These are phyloP conservation scores for Scylla paramamosain DNA, from an alignment of 1,140 invertebrate genomes.

Conservation along the genomic window DNA sequence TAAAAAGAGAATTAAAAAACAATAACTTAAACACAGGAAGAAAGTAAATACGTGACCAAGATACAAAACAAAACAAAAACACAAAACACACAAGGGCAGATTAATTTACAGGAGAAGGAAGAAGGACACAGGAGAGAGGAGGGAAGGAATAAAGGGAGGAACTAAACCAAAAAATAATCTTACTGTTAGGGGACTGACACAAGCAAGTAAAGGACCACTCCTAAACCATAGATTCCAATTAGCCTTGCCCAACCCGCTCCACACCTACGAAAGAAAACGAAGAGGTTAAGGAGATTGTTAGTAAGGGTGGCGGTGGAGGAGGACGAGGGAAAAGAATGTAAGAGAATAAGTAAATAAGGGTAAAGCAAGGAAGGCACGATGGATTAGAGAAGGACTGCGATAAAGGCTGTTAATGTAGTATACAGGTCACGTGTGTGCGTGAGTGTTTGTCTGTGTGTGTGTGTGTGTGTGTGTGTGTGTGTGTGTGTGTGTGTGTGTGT, in stretches of 20 bases:
- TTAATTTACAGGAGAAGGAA: neutral
- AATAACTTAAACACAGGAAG: too few species aligned
- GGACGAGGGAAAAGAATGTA: neutral
- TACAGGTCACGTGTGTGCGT: neutral
- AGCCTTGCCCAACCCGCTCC: neutral
- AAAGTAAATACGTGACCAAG: too few species aligned
- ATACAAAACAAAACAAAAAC: too few species aligned
- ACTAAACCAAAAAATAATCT: neutral
- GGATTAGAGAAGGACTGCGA: neutral
- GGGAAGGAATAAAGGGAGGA: neutral
- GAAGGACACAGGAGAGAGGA: neutral
- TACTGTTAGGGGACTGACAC: neutral
- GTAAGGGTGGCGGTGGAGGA: neutral
- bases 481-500: conserved; percentile 1
- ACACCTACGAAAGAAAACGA: neutral
- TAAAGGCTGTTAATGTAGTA: neutral
- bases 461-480: conserved; percentile 1
- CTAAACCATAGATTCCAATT: neutral
- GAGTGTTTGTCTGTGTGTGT: neutral
- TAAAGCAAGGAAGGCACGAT: too few species aligned
- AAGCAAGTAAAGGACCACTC: neutral
- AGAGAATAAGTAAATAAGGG: neutral
- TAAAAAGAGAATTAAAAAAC: too few species aligned
- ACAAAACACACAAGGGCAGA: too few species aligned
- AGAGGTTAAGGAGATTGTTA: neutral